Base-by-base conservation (phyloP, 1,140 invertebrate genomes). In the Babylonia areolata region DNA sequence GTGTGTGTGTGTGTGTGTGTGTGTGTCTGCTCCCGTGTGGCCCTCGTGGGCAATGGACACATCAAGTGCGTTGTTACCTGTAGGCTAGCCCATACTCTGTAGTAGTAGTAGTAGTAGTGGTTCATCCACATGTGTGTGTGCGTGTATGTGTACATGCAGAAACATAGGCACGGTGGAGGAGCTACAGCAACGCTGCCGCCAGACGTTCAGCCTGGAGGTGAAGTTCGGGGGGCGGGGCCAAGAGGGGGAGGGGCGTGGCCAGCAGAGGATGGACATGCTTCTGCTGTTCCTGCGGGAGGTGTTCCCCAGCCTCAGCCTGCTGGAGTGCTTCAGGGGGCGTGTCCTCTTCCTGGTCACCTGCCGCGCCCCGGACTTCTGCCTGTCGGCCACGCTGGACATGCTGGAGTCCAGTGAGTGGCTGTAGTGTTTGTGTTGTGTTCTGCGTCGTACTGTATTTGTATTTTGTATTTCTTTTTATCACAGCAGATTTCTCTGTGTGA, bases 241-340 rank as follows among this genome's bases (percentile, higher is more conserved):
- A 51, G 9, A 51, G 20, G 54, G 31, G 20, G 37, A 84, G 39
- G 28, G 42, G 28, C n/a, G 35, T 17, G 37, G 39, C 9, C 35
- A 17, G 31, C 58, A 33, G 64, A 58, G 69, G 69, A 73, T 84
- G 82, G 82, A 73, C 20, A 84, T 84, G 82, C 28, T 84, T 17
- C 12, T 40, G n/a, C 3, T 84, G 82, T 33, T 84, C 54, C 69
- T 84, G 23, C 39, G 75, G 37, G 82, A 84, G 40, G 12, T 75
- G 39, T 84, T 84, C 39, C 82, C 82, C 2, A 35, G n/a, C n/a
- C 35, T 84, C 37, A 58, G 23, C 20, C 54, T 33, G 12, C 39
- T 73, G 82, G 46, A 84, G 28, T 69, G 75, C 39, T 84, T 84
- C 82, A 23, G 33, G 28, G 23, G 46, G 1, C 37, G 64, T 9